Evolutionary conservation across 1,140 invertebrate genomes (phyloP).

Genomic region (Chrysomallon squamiferum): DNA sequence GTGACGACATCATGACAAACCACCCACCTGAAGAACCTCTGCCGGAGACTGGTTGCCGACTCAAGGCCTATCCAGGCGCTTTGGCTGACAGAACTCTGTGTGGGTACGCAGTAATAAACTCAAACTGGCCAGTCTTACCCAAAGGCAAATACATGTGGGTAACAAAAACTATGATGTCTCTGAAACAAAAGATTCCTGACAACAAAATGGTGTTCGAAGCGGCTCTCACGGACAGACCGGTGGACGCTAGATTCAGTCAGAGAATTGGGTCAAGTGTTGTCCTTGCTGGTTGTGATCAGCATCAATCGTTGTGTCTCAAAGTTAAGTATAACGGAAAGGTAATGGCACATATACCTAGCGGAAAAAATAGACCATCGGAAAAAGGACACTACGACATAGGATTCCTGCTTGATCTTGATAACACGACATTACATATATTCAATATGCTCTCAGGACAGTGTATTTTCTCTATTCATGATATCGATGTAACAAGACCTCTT

Average conservation of each 20-base stretch:
- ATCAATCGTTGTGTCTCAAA: background rate
- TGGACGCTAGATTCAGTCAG: background rate
- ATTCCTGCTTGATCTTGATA: background rate
- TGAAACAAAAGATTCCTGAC: background rate
- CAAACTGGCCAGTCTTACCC: no score
- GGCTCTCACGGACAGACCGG: background rate
- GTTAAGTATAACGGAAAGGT: background rate
- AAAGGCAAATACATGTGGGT: background rate
- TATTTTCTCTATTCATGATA: background rate
- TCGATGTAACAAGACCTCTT: background rate
- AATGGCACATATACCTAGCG: background rate
- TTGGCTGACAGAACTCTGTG: background rate
- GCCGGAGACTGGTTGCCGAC: background rate
- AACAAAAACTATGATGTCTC: background rate
- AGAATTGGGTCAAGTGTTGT: background rate
- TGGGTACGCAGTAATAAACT: background rate
- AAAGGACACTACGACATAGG: background rate
- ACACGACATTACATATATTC: background rate
- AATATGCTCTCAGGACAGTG: background rate
- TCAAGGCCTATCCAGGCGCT: background rate
- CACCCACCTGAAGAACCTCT: background rate
- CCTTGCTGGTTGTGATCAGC: background rate
- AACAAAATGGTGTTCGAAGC: constrained; percentile 5
- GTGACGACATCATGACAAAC: background rate
- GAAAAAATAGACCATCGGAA: background rate